Base-by-base conservation (phyloP, 2,113 vertebrate species). In the Heteronetta atricapilla region DNA sequence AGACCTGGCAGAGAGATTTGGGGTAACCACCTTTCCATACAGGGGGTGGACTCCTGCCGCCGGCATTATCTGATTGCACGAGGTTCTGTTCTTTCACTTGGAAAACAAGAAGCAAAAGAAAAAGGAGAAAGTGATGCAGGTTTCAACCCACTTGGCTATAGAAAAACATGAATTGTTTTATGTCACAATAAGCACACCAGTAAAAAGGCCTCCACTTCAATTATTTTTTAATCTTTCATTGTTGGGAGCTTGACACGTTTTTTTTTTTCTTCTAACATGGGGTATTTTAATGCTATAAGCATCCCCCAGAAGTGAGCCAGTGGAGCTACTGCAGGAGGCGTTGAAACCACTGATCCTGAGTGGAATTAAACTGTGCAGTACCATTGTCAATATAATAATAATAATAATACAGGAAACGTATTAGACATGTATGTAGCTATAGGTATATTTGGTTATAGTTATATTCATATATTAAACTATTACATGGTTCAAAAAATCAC, bases 321-420 rank as follows among this genome's bases (percentile, higher is more conserved):
- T 52, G 60, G 34, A 70, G 18, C 36, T 88, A 10, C 15, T 77
- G 10, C 38, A 52, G 33, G 34, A 76, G 34, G n/a, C 26, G 48
- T 63, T 60, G 48, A 38, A 42, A 55, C 25, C 44, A 6, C 50
- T 69, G 64, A 46, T 14, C 7, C 56, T 10, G 31, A 64, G 14
- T 33, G 46, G 26, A 83, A 73, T 59, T 50, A 40, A 74, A 58
- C 8, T 17, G 18, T 31, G 25, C 38, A 58, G 26, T 17, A 11
- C 20, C 3, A 0, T 7, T 93, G 16, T 33, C 1, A 1, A 33
- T 15, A 25, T 7, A 68, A 69, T 38, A 70, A 25, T 4, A 52
- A 28, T 46, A 53, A 8, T 7, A 53, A 28, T 8, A 16, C 33
- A 40, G 31, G 34, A 26, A 91, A 25, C 5, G 4, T 48, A 25